phyloP scores from a whole-genome alignment of 2,113 vertebrate genomes.

The Psophia crepitans region DNA sequence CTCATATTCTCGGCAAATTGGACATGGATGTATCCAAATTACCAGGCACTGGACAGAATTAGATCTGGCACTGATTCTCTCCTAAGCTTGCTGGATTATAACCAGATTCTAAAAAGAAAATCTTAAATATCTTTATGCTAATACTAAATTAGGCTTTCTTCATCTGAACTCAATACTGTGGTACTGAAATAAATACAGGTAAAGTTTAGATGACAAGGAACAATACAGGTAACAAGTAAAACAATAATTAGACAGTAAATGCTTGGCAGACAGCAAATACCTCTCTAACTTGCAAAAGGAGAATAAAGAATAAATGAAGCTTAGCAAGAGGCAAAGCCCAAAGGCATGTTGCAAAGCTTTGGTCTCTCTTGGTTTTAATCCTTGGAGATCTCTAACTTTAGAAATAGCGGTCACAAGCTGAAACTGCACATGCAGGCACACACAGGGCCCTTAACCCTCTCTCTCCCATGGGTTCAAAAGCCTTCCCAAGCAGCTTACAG shows the following conservation, averaged over 20 bases:
- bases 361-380: background rate
- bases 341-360: background rate
- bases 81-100: background rate
- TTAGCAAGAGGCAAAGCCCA: background rate
- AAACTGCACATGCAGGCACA: background rate
- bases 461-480: background rate
- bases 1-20: background rate
- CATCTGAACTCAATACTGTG: background rate
- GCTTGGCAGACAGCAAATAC: background rate
- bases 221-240: background rate
- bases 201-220: background rate
- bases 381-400: conserved; percentile 1
- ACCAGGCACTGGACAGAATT: background rate
- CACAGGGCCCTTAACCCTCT: background rate
- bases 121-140: background rate
- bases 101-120: background rate
- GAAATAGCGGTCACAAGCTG: background rate
- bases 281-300: background rate
- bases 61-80: background rate
- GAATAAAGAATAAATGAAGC: background rate
- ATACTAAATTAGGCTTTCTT: background rate
- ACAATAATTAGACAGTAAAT: background rate
- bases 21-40: background rate
- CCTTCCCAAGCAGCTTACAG: background rate
- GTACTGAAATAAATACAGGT: background rate